Evolutionary conservation across 1,140 invertebrate genomes (phyloP).

Genomic region (Pygmarrhopalites habei): DNA sequence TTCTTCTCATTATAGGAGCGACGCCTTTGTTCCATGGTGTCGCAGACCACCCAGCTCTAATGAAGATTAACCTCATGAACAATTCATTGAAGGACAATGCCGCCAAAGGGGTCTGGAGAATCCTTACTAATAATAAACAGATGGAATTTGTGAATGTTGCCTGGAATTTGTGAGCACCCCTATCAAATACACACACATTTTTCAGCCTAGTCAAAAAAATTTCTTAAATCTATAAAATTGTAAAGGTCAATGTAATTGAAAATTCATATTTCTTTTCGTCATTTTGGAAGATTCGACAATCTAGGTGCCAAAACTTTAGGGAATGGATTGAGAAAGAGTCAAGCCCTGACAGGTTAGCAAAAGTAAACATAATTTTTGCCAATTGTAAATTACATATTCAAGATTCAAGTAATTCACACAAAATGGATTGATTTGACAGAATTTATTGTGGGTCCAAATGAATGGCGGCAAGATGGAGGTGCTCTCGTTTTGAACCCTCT

Average conservation of each 20-base stretch:
- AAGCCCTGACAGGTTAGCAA: too few species aligned
- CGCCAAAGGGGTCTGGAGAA: slow-evolving; percentile 18
- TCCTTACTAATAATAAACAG: slow-evolving; percentile 15
- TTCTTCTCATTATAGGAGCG: slow-evolving; percentile 13
- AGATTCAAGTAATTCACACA: too few species aligned
- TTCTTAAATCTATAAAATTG: too few species aligned
- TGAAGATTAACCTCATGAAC: slow-evolving; percentile 11
- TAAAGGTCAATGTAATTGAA: too few species aligned
- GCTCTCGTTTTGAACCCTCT: slow-evolving; percentile 14
- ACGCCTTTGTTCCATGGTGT: slow-evolving; percentile 18
- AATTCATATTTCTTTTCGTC: too few species aligned
- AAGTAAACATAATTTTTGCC: too few species aligned
- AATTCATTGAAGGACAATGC: slow-evolving; percentile 25
- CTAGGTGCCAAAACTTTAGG: slow-evolving; percentile 14
- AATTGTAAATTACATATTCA: too few species aligned
- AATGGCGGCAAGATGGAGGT: slow-evolving; percentile 15
- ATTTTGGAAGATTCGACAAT: slow-evolving; percentile 5
- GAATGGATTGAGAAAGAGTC: slow-evolving; percentile 5
- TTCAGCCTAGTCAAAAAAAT: too few species aligned
- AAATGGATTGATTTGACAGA: too few species aligned
- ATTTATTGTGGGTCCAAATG: slow-evolving; percentile 19
- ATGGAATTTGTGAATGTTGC: slow-evolving; percentile 28
- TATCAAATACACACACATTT: background rate
- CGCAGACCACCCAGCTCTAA: slow-evolving; percentile 15
- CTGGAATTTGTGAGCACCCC: slow-evolving; percentile 16